phyloP scores from a whole-genome alignment of 2,888 invertebrate genomes.

The Ypsolopha sequella region DNA sequence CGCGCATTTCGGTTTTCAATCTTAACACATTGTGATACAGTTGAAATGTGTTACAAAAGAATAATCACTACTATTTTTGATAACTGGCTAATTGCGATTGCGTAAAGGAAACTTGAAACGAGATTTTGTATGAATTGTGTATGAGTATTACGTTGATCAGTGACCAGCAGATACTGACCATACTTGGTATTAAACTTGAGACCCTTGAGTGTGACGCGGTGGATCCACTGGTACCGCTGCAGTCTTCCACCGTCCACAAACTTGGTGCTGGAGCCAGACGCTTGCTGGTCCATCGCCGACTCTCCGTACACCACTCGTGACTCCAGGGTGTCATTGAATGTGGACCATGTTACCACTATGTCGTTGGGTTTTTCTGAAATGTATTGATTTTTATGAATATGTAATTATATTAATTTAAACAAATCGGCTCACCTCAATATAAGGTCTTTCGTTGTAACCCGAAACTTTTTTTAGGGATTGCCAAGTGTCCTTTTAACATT shows the following conservation, averaged over 20 bases:
- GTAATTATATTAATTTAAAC: too few species aligned
- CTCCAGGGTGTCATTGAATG: slow-evolving; percentile 74
- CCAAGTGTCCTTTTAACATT: too few species aligned
- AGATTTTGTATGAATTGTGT: too few species aligned
- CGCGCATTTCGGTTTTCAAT: too few species aligned
- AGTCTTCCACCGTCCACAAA: slow-evolving; percentile 83
- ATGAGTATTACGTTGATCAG: not conserved
- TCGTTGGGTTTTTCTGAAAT: slow-evolving; percentile 73
- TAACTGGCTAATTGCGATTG: too few species aligned
- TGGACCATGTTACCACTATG: slow-evolving; percentile 88
- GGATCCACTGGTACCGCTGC: slow-evolving; percentile 79
- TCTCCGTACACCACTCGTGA: slow-evolving; percentile 84
- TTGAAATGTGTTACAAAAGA: not conserved
- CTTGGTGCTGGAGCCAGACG: slow-evolving; percentile 66
- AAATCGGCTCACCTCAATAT: too few species aligned
- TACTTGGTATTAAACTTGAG: slow-evolving; percentile 75
- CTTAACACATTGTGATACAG: too few species aligned
- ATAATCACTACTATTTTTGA: not conserved
- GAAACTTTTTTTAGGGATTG: too few species aligned
- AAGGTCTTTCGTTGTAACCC: too few species aligned
- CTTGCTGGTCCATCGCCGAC: slow-evolving; percentile 64
- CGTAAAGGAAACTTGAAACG: too few species aligned
- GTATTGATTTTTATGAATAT: not conserved
- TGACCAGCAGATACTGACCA: slow-evolving; percentile 37
- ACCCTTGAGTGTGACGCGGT: slow-evolving; percentile 75